A percentile compares a stretch with the other conserved stretches of the same genome.
Evolutionary conservation across 2,888 invertebrate genomes (phyloP).

Genomic region (Ichneumon xanthorius): DNA sequence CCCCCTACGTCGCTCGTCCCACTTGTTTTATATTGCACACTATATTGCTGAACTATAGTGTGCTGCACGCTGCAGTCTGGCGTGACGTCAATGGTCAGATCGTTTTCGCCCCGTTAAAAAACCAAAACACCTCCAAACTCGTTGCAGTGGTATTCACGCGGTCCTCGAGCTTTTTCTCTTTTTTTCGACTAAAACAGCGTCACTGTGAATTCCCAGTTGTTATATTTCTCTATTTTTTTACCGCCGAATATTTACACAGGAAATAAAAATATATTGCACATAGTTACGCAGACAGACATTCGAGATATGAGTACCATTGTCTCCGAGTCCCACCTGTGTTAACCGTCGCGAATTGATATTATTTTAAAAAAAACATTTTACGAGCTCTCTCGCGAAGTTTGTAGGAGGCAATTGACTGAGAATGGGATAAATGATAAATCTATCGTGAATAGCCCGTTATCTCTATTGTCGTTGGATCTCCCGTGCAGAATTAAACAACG

Average conservation of each 20-base stretch:
- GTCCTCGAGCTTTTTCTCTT: slow-evolving; percentile 20
- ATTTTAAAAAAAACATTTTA: background rate
- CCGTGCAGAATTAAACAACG: background rate
- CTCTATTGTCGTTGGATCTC: background rate
- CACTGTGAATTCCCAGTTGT: slow-evolving; percentile 15
- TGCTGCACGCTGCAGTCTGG: slow-evolving; percentile 1
- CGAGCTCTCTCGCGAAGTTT: background rate
- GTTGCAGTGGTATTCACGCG: slow-evolving; percentile 35
- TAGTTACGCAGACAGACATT: background rate
- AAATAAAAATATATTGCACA: background rate
- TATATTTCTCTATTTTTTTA: slow-evolving; percentile 19
- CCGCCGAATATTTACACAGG: background rate
- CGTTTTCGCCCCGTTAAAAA: slow-evolving; percentile 2
- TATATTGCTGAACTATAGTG: background rate
- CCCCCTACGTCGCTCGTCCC: background rate
- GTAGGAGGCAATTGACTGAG: background rate
- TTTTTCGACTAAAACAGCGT: background rate
- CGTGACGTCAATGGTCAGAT: slow-evolving; percentile 56
- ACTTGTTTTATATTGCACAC: slow-evolving; percentile 3
- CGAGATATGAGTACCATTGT: background rate
- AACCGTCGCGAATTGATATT: background rate
- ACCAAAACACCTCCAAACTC: slow-evolving; percentile 9
- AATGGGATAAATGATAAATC: background rate
- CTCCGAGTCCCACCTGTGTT: background rate
- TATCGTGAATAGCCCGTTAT: background rate